These are phyloP conservation scores for Exaiptasia diaphana DNA, from an alignment of 64 coral and sea anemone species.

Conservation along the genomic window DNA sequence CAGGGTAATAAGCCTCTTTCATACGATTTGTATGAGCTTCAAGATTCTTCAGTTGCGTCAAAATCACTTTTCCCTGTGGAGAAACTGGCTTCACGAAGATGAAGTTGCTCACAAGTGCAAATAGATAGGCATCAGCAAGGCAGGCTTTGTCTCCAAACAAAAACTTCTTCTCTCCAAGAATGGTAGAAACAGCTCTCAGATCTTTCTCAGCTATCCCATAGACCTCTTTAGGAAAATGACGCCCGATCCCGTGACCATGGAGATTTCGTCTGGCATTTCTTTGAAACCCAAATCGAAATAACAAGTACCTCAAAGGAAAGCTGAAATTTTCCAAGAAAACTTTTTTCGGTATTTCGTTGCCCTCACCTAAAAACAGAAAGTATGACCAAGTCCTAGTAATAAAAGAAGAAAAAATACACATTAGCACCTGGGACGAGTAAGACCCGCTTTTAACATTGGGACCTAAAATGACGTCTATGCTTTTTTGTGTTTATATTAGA, in stretches of 20 bases:
- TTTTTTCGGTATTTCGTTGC: too few relatives aligned
- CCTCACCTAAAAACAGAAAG: too few relatives aligned
- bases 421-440: too few relatives aligned
- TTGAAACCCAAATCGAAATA: too few relatives aligned
- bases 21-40: conserved; percentile 1
- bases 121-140: conserved; percentile 22
- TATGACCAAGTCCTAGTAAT: too few relatives aligned
- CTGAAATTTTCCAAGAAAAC: too few relatives aligned
- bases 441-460: too few relatives aligned
- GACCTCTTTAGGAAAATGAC: conserved; percentile 20
- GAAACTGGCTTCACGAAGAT: neutral
- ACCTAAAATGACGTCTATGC: too few relatives aligned
- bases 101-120: neutral
- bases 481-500: too few relatives aligned
- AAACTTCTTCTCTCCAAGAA: conserved; percentile 30
- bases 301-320: too few relatives aligned
- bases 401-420: too few relatives aligned
- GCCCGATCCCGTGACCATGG: conserved; percentile 28
- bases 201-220: conserved; percentile 37
- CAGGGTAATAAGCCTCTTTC: conserved; percentile 41
- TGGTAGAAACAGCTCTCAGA: conserved; percentile 18
- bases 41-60: conserved; percentile 8
- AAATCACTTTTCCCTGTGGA: neutral
- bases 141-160: conserved; percentile 56
- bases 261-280: neutral